phyloP scores from a whole-genome alignment of 2,113 vertebrate genomes.

The Calyptommatus sinebrachiatus region DNA sequence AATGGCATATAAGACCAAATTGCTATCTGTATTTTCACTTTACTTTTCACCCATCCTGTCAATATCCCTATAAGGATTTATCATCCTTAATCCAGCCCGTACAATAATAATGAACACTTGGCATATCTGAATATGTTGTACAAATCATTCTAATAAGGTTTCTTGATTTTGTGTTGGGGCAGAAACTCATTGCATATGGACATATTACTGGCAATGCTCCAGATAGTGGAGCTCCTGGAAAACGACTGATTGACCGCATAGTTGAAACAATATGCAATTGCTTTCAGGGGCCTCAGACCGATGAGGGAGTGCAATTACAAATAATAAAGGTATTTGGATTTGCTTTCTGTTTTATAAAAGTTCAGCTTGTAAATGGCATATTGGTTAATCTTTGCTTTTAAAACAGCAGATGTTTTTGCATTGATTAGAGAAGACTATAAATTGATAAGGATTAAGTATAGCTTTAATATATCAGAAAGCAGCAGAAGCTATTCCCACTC shows the following conservation, averaged over 20 bases:
- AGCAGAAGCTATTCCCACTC: background rate
- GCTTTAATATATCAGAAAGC: no score
- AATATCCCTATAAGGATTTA: no score
- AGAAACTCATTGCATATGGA: conserved; percentile 97
- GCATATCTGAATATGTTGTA: background rate
- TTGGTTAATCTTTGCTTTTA: background rate
- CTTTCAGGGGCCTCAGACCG: conserved; percentile 94
- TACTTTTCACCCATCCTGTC: no score
- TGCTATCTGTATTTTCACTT: background rate
- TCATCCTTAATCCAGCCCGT: no score
- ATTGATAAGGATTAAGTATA: no score
- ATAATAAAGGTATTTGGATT: conserved; percentile 89
- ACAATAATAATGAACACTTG: background rate
- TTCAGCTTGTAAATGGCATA: background rate
- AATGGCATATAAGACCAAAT: background rate
- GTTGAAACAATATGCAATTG: conserved; percentile 94
- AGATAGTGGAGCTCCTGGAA: conserved; percentile 85
- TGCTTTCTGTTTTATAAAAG: background rate
- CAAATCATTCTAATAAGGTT: background rate
- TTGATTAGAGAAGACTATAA: no score
- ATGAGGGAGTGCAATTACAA: conserved; percentile 96
- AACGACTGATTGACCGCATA: conserved; percentile 92
- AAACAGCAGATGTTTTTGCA: background rate
- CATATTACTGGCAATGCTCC: conserved; percentile 97
- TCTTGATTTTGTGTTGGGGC: conserved; percentile 22